Evolutionary conservation across 2,113 vertebrate species (phyloP).

Genomic region (Microtus oregoni): DNA sequence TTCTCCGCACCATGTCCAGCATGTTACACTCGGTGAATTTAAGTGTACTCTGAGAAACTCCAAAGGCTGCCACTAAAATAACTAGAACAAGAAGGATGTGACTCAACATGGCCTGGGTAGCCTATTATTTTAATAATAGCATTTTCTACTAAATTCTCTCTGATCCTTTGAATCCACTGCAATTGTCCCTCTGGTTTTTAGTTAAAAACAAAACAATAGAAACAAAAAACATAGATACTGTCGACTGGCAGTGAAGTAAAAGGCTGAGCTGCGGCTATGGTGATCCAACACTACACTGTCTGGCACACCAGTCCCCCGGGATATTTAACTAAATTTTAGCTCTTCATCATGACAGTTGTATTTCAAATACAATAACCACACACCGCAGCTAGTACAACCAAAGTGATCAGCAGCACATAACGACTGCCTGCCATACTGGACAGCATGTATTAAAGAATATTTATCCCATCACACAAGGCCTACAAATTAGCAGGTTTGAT

Average conservation of each 20-base stretch:
- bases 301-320: background rate
- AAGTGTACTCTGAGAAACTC: background rate
- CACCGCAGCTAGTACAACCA: background rate
- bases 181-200: slow-evolving; percentile 33
- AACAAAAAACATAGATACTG: slow-evolving; percentile 8
- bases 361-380: slow-evolving; percentile 20
- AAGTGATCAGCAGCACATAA: background rate
- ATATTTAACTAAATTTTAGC: background rate
- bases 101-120: background rate
- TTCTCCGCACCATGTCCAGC: background rate
- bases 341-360: background rate
- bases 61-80: background rate
- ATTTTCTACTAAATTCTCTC: background rate
- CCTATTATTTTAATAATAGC: slow-evolving; percentile 15
- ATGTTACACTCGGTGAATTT: background rate
- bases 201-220: too few relatives aligned
- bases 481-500: slow-evolving; percentile 51
- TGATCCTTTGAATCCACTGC: slow-evolving; percentile 11
- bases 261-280: background rate
- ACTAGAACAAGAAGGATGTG: background rate
- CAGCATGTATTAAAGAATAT: background rate
- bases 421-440: background rate
- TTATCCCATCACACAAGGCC: background rate
- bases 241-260: slow-evolving; percentile 15
- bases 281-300: slow-evolving; percentile 16